A percentile compares a stretch with the other conserved stretches of the same genome.
These are phyloP conservation scores for Tipula lateralis DNA, from an alignment of 2,888 invertebrate species.

Conservation along the genomic window DNA sequence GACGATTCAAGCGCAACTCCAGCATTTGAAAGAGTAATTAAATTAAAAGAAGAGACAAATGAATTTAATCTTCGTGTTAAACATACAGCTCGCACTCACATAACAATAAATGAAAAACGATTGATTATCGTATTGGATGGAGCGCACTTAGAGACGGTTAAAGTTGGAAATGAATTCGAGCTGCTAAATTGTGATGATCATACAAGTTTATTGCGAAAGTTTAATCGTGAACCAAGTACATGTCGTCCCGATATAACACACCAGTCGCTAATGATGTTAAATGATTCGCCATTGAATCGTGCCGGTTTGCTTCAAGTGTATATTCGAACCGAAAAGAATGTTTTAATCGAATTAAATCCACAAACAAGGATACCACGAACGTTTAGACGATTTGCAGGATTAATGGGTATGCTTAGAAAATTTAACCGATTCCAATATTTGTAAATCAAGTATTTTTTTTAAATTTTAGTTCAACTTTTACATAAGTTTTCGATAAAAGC, in stretches of 20 bases:
- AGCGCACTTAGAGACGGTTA: conserved; percentile 93
- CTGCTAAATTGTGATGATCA: conserved; percentile 94
- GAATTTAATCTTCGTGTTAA: conserved; percentile 75
- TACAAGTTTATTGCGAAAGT: conserved; percentile 73
- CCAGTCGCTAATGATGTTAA: conserved; percentile 93
- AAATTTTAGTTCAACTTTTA: conserved; percentile 81
- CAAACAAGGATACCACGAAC: conserved; percentile 96
- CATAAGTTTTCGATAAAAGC: conserved; percentile 92
- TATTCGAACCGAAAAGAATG: conserved; percentile 85
- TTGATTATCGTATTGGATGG: conserved; percentile 88
- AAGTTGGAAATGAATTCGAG: conserved; percentile 86
- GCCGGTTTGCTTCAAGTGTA: conserved; percentile 95
- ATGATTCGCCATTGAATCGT: conserved; percentile 95
- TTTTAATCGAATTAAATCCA: conserved; percentile 91
- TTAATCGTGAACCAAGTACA: conserved; percentile 78
- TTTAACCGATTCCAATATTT: conserved; percentile 32
- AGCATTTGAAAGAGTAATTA: background rate
- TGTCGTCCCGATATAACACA: conserved; percentile 97
- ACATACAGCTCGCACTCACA: conserved; percentile 71
- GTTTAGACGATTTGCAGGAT: conserved; percentile 92
- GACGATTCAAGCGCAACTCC: background rate
- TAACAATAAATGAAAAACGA: conserved; percentile 81
- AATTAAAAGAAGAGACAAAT: conserved; percentile 58
- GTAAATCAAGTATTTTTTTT: conserved; percentile 31
- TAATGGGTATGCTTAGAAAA: conserved; percentile 71